phyloP scores from a whole-genome alignment of 2,797 vertebrate species.

The Diplodus sargus region DNA sequence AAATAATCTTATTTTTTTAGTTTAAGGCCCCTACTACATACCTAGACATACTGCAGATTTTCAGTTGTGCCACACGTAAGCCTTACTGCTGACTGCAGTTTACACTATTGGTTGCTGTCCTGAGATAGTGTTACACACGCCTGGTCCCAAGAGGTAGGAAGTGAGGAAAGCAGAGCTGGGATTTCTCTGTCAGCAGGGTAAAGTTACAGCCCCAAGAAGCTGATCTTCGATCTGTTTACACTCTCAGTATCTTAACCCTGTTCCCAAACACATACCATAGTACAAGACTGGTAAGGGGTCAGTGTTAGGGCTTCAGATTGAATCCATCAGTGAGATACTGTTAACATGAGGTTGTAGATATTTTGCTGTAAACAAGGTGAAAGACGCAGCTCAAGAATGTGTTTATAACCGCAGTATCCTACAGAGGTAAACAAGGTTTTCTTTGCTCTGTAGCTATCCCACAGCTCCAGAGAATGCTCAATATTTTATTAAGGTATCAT shows the following conservation, averaged over 20 bases:
- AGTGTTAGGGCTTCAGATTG: slow-evolving; percentile 19
- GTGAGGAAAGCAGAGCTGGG: slow-evolving; percentile 42
- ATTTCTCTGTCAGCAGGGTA: slow-evolving; percentile 53
- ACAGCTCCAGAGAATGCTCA: slow-evolving; percentile 14
- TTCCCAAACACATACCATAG: slow-evolving; percentile 28
- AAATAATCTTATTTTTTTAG: not conserved
- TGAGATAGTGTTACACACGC: slow-evolving; percentile 50
- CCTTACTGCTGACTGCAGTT: slow-evolving; percentile 13
- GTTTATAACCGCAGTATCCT: slow-evolving; percentile 13
- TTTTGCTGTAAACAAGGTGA: slow-evolving; percentile 27
- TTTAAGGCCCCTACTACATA: not conserved
- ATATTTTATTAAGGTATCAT: slow-evolving; percentile 51
- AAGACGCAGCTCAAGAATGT: slow-evolving; percentile 15
- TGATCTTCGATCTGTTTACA: slow-evolving; percentile 66
- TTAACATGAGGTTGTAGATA: slow-evolving; percentile 12
- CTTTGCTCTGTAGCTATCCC: slow-evolving; percentile 22
- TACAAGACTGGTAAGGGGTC: slow-evolving; percentile 15
- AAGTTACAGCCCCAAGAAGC: slow-evolving; percentile 53
- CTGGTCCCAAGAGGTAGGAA: slow-evolving; percentile 34
- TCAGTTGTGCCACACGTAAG: not conserved
- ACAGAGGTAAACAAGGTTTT: slow-evolving; percentile 11
- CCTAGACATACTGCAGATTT: not conserved
- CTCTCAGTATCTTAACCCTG: slow-evolving; percentile 38
- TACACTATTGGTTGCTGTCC: slow-evolving; percentile 10
- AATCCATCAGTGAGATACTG: not conserved